Evolutionary conservation across 2,888 invertebrate genomes (phyloP), one percentile per base, ranked within the genome.

Genomic region (Gibbula magus): DNA sequence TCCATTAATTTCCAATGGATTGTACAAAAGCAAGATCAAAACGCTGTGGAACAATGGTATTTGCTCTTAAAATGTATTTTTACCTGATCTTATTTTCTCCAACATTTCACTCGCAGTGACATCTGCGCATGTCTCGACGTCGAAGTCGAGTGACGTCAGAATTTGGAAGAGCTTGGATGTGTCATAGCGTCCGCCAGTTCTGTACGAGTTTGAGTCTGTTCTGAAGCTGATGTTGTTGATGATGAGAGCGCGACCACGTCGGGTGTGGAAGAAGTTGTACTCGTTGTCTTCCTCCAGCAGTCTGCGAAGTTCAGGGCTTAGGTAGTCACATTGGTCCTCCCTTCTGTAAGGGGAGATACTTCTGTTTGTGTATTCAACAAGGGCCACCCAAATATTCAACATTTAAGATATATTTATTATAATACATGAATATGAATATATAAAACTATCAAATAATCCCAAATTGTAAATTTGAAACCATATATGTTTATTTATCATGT

Each of bases 161-260:
- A 79, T 67, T 0, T 78, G 52, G 25, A 78, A 67, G n/a, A 85
- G 75, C 16, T 39, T 67, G 0, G 35, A 18, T 13, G 83, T 81
- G 16, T 81, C 85, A 7, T 82, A 82, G 20, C 83, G 53, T 5
- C 61, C 61, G 7, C 54, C 77, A 25, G 73, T 78, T 35, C 70
- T 32, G 20, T 32, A 20, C 70, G 29, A 35, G 70, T 70, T 70
- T n/a, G 79, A 74, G 5, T 5, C 4, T 0, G 22, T 25, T 0
- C 7, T 39, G 51, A 83, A 85, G 35, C 80, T 78, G 66, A 83
- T 83, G 53, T 85, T 85, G 78, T 82, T 82, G 76, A 85, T 85
- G 70, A 85, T 83, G 52, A 85, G 52, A 4, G 83, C 83, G 1
- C 81, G 81, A 13, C 85, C 85, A 67, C 85, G 78, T n/a, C 79